Percentiles rank a stretch among this genome's conserved stretches.
These are phyloP conservation scores for Protonemura montana DNA, from an alignment of 2,888 invertebrate species.

Conservation along the genomic window DNA sequence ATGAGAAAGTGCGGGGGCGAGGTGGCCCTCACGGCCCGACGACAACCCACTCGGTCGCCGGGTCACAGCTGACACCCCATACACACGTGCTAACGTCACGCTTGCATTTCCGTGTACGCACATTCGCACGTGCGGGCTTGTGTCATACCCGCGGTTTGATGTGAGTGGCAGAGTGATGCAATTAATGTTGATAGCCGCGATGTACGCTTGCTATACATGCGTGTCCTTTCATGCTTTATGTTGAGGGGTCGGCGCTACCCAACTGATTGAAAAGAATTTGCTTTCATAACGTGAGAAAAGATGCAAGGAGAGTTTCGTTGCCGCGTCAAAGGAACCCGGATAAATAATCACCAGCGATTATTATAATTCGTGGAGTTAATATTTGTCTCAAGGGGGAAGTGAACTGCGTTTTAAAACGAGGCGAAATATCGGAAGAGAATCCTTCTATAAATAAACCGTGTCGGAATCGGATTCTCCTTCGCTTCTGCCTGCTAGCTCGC, in stretches of 20 bases:
- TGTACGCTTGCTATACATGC: not conserved
- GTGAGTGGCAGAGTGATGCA: too few relatives aligned
- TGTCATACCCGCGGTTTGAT: too few relatives aligned
- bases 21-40: not conserved
- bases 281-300: not conserved
- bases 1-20: not conserved
- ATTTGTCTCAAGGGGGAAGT: not conserved
- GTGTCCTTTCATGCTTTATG: not conserved
- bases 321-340: not conserved
- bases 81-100: not conserved
- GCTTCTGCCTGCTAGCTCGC: not conserved
- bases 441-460: not conserved
- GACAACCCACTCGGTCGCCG: not conserved
- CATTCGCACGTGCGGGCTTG: too few relatives aligned
- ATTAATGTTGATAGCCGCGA: too few relatives aligned
- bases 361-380: not conserved
- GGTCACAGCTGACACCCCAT: not conserved
- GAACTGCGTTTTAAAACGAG: not conserved
- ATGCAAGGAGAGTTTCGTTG: not conserved
- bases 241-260: not conserved
- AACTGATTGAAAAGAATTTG: not conserved
- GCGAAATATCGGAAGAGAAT: not conserved
- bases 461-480: not conserved
- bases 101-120: not conserved
- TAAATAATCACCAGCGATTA: slow-evolving; percentile 7